Evolutionary conservation across 2,113 vertebrate species (phyloP).

Genomic region (Noturus placidus): DNA sequence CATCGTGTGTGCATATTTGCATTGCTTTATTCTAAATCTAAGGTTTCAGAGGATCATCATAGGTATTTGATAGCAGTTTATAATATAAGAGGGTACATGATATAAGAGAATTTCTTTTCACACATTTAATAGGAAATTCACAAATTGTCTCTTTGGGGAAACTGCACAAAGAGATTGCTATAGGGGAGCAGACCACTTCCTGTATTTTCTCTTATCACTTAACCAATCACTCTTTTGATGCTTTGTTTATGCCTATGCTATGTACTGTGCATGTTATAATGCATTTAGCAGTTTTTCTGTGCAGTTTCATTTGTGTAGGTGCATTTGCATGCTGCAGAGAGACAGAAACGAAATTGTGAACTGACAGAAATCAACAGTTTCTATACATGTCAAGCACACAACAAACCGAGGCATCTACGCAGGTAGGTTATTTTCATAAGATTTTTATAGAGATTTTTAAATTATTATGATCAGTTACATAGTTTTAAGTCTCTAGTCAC

Average conservation of each 20-base stretch:
- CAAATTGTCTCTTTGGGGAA: not conserved
- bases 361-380: not conserved
- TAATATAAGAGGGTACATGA: too few relatives aligned
- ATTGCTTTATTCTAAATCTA: too few relatives aligned
- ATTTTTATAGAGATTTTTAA: too few relatives aligned
- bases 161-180: not conserved
- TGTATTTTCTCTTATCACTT: not conserved
- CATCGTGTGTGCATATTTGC: too few relatives aligned
- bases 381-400: not conserved
- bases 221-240: not conserved
- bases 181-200: slow-evolving; percentile 4
- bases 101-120: not conserved
- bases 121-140: too few relatives aligned
- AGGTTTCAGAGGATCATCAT: too few relatives aligned
- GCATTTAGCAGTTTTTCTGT: not conserved
- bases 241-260: not conserved
- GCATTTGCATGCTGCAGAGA: not conserved
- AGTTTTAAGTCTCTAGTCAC: too few relatives aligned
- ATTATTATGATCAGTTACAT: too few relatives aligned
- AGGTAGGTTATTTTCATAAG: not conserved
- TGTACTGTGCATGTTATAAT: not conserved
- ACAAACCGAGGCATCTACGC: not conserved
- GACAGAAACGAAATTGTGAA: not conserved
- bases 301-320: not conserved
- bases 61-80: too few relatives aligned